These are phyloP conservation scores for Acromyrmex charruanus DNA, from an alignment of 1,140 invertebrate genomes.

Conservation along the genomic window DNA sequence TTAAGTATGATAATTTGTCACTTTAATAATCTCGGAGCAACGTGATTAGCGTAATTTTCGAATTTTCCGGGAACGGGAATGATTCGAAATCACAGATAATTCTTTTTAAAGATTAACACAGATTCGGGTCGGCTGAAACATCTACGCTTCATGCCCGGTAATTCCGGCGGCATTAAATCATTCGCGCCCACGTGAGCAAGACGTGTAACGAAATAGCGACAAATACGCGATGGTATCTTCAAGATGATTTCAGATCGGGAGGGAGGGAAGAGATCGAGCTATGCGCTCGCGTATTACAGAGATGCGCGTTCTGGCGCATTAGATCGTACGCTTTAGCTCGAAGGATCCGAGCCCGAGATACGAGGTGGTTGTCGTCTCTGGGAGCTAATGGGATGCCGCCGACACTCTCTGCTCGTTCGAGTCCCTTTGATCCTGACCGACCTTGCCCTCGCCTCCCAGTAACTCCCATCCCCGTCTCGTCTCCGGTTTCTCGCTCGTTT, in stretches of 20 bases:
- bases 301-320: conserved; percentile 8
- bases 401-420: conserved; percentile 80
- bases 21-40: not conserved
- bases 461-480: conserved; percentile 72
- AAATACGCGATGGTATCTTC: conserved; percentile 62
- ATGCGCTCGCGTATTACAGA: conserved; percentile 14
- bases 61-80: not conserved
- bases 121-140: not conserved
- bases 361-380: conserved; percentile 81
- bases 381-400: conserved; percentile 83
- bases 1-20: not conserved
- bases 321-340: not conserved
- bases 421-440: conserved; percentile 84
- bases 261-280: not conserved
- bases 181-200: conserved; percentile 29
- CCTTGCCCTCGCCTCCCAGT: conserved; percentile 79
- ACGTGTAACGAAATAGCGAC: conserved; percentile 62
- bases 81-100: conserved; percentile 8
- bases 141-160: not conserved
- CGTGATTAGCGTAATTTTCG: not conserved
- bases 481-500: conserved; percentile 47
- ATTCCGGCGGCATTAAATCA: conserved; percentile 45
- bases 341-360: conserved; percentile 72
- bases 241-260: conserved; percentile 36
- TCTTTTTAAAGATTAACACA: not conserved